These are phyloP conservation scores for Centropyge bicolor DNA, from an alignment of 2,797 vertebrate species.

Conservation along the genomic window DNA sequence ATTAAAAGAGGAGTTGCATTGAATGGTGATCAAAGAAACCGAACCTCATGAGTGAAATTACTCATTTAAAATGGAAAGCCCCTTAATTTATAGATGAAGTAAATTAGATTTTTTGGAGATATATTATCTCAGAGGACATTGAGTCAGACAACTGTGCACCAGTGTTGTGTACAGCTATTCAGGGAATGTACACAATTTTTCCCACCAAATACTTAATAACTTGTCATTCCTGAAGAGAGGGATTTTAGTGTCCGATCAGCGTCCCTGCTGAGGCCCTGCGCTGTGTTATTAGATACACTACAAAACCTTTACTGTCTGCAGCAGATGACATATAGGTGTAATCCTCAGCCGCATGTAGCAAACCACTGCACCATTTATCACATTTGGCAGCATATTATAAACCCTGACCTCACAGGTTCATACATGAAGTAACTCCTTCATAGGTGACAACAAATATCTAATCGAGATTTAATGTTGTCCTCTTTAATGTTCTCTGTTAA, in stretches of 20 bases:
- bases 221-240: background rate
- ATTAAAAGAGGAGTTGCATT: background rate
- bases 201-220: background rate
- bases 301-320: constrained; percentile 15
- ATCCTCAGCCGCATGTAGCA: constrained; percentile 40
- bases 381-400: constrained; percentile 47
- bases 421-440: constrained; percentile 8
- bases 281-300: constrained; percentile 28
- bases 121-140: background rate
- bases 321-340: constrained; percentile 48
- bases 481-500: background rate
- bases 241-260: background rate
- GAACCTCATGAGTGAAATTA: constrained; percentile 12
- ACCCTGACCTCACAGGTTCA: constrained; percentile 42
- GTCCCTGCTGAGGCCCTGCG: background rate
- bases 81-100: background rate
- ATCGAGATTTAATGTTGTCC: background rate
- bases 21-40: constrained; percentile 11
- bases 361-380: constrained; percentile 46
- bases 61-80: background rate
- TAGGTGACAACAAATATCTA: background rate
- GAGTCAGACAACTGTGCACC: background rate
- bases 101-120: background rate
- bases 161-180: background rate
- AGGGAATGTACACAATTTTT: background rate